A percentile compares a stretch with the other conserved stretches of the same genome.
Conservation (phyloP, 37 sponge, comb jelly and placozoan genomes). For the Petrosia ficiformis region DNA sequence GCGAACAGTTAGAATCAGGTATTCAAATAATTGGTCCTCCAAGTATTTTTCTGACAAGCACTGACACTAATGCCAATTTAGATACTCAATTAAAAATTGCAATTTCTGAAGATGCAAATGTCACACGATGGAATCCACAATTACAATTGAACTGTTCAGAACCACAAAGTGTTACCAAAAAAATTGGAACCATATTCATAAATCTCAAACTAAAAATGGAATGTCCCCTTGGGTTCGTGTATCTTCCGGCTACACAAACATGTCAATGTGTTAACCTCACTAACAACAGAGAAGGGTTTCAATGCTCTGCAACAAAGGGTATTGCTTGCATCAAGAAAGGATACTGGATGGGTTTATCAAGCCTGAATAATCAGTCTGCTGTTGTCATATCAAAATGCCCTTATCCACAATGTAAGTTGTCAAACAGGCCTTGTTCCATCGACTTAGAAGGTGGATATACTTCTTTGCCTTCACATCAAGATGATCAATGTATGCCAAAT, state of each 20-base stretch:
- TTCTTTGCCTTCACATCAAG: not conserved
- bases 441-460: too few relatives aligned
- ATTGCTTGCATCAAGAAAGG: slow-evolving; percentile 9
- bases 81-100: not conserved
- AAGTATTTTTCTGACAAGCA: not conserved
- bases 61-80: not conserved
- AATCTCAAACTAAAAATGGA: not conserved
- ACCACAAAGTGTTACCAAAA: too few relatives aligned
- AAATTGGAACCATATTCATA: not conserved
- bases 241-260: not conserved
- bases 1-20: not conserved
- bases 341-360: not conserved
- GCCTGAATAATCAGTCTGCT: not conserved
- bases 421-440: too few relatives aligned
- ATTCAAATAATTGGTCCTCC: not conserved
- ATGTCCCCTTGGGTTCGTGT: slow-evolving; percentile 1
- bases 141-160: not conserved
- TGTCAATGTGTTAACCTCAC: not conserved
- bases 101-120: not conserved
- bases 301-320: too few relatives aligned
- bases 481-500: slow-evolving; percentile 8
- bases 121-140: not conserved
- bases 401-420: slow-evolving; percentile 1
- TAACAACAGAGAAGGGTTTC: too few relatives aligned
- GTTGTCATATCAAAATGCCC: not conserved